Evolutionary conservation across 2,888 invertebrate genomes (phyloP).

Genomic region (Cetonia aurata): DNA sequence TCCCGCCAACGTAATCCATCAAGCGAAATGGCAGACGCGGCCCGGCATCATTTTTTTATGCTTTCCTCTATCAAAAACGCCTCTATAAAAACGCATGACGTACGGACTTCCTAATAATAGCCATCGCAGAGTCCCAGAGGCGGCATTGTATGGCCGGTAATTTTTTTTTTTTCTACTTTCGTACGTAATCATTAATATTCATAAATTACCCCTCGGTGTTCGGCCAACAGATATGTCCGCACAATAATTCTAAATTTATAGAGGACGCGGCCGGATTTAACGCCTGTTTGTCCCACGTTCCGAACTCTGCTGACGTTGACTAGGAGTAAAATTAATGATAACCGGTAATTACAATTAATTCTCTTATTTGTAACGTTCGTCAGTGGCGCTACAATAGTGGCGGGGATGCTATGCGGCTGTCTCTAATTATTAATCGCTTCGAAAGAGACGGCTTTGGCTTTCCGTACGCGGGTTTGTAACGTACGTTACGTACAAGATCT

Average conservation of each 20-base stretch:
- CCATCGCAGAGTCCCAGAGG: constrained; percentile 48
- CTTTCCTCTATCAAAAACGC: no score
- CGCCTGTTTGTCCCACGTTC: background rate
- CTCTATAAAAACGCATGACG: background rate
- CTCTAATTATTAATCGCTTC: constrained; percentile 35
- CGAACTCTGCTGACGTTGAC: constrained; percentile 47
- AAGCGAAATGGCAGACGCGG: no score
- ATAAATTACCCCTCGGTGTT: constrained; percentile 57
- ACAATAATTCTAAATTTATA: constrained; percentile 63
- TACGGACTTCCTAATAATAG: constrained; percentile 48
- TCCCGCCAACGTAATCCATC: no score
- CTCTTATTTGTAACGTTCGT: constrained; percentile 44
- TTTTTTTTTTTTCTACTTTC: constrained; percentile 41
- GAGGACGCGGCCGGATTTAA: constrained; percentile 48
- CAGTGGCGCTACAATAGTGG: background rate
- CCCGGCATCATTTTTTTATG: no score
- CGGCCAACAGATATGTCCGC: constrained; percentile 58
- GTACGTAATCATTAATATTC: constrained; percentile 57
- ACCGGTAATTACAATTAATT: constrained; percentile 45
- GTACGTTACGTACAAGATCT: no score
- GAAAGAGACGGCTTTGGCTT: no score
- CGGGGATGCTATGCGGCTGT: background rate
- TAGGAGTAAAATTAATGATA: constrained; percentile 44
- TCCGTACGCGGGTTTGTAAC: no score
- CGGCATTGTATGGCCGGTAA: background rate